phyloP scores from a whole-genome alignment of 2,113 vertebrate species.

The Oreamnos americanus region DNA sequence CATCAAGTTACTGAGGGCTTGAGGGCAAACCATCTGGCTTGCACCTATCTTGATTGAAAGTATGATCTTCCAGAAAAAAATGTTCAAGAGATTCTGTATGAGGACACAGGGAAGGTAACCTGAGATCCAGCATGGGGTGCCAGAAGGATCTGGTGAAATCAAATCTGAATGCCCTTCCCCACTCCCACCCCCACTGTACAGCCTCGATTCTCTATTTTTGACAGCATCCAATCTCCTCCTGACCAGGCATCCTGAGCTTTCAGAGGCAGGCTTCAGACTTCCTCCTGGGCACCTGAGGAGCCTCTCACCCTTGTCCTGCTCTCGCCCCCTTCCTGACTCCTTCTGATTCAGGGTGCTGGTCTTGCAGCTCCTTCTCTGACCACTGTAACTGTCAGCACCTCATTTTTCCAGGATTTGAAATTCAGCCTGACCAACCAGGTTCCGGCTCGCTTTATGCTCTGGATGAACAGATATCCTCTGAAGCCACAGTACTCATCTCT shows the following conservation, averaged over 20 bases:
- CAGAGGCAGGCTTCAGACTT: background rate
- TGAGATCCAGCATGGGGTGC: background rate
- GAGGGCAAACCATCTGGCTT: background rate
- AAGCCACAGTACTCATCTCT: background rate
- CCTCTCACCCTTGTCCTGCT: rapidly evolving
- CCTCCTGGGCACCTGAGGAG: background rate
- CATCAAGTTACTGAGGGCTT: background rate
- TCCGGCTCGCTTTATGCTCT: background rate
- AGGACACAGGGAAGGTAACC: background rate
- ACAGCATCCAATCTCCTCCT: rapidly evolving
- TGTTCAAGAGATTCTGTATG: background rate
- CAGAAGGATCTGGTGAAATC: background rate
- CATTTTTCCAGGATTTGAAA: background rate
- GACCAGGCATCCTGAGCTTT: too few species aligned
- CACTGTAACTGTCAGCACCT: too few species aligned
- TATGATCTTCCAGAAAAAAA: constrained; percentile 8
- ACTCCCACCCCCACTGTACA: rapidly evolving
- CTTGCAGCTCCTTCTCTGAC: background rate
- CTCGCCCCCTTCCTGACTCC: rapidly evolving
- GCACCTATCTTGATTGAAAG: background rate
- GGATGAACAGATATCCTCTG: too few species aligned
- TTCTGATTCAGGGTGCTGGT: background rate
- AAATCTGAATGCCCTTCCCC: background rate
- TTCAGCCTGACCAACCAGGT: too few species aligned
- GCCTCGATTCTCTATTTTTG: background rate